These are phyloP conservation scores for Solen grandis DNA, from an alignment of 1,140 invertebrate species.

Conservation along the genomic window DNA sequence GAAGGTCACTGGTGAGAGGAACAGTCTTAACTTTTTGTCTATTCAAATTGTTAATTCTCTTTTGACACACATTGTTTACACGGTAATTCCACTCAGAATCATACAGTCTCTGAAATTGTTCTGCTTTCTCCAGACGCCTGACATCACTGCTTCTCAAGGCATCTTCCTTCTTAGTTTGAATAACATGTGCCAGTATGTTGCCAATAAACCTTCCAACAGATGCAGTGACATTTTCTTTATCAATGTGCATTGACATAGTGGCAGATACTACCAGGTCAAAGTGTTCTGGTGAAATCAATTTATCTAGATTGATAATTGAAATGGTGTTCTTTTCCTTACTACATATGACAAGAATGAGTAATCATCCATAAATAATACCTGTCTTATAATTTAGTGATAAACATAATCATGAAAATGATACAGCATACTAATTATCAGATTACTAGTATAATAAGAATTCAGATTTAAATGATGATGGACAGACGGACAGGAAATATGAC, in stretches of 20 bases:
- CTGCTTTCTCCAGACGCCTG: too few species aligned
- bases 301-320: slow-evolving; percentile 22
- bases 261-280: slow-evolving; percentile 51
- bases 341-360: slow-evolving; percentile 34
- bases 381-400: too few species aligned
- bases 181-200: slow-evolving; percentile 52
- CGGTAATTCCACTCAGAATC: slow-evolving; percentile 10
- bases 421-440: too few species aligned
- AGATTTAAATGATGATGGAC: too few species aligned
- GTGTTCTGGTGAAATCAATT: slow-evolving; percentile 38
- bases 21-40: too few species aligned
- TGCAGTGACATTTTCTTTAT: slow-evolving; percentile 31
- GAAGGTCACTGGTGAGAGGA: too few species aligned
- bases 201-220: slow-evolving; percentile 45
- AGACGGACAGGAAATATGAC: too few species aligned
- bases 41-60: too few species aligned
- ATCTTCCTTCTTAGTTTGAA: slow-evolving; percentile 42
- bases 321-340: neutral
- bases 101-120: too few species aligned
- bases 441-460: too few species aligned
- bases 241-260: slow-evolving; percentile 30
- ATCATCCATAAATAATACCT: slow-evolving; percentile 21
- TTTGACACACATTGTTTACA: slow-evolving; percentile 1
- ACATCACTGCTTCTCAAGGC: too few species aligned
- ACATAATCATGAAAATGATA: too few species aligned